These are phyloP conservation scores for Varecia variegata DNA, from an alignment of 2,797 vertebrate genomes.

Conservation along the genomic window DNA sequence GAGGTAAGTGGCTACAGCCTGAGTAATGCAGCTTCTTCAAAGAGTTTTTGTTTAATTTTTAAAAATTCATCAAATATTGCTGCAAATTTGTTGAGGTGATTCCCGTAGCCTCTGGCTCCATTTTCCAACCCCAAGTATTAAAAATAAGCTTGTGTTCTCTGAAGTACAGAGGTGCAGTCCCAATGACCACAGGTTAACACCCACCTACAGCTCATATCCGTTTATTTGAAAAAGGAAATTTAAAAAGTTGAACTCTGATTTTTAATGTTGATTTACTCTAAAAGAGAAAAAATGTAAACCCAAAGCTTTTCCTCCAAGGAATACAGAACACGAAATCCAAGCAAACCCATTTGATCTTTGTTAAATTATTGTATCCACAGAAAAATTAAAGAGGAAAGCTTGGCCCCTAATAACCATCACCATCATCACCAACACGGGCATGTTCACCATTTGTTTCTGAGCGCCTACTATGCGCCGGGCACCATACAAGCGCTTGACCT, in stretches of 20 bases:
- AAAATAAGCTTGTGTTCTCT: neutral
- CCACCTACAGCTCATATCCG: neutral
- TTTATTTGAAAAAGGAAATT: constrained; percentile 17
- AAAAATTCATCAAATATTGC: neutral
- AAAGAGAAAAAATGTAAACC: neutral
- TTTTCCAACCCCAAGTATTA: neutral
- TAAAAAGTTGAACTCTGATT: constrained; percentile 5
- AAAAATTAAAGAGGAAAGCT: neutral
- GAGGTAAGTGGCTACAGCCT: too few species aligned
- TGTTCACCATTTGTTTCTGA: neutral
- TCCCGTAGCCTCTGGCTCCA: neutral
- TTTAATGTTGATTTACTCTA: constrained; percentile 4
- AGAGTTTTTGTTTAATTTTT: neutral
- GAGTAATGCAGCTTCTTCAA: neutral
- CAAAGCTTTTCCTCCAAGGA: neutral
- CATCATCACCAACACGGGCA: neutral
- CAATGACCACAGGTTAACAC: neutral
- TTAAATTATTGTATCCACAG: neutral
- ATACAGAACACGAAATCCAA: neutral
- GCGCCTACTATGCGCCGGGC: neutral
- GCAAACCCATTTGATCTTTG: neutral
- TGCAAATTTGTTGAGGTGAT: neutral
- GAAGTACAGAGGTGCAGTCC: neutral
- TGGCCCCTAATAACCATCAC: neutral
- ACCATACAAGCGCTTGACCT: neutral